Base-by-base conservation (phyloP, 2,888 invertebrate genomes). In the Tholera decimalis region DNA sequence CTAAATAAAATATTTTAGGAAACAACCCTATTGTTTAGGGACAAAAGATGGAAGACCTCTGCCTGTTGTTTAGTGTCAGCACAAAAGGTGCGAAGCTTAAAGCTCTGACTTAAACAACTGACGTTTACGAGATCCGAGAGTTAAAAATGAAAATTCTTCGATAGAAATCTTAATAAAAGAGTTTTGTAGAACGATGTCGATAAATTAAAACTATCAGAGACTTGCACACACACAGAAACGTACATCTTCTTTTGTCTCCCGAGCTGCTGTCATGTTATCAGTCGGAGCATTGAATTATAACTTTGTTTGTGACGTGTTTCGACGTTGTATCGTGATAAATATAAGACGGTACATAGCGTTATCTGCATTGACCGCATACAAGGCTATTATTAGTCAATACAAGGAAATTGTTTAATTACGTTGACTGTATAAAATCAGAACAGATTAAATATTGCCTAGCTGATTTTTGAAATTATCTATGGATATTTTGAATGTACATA, bases 361-460 rank as follows among this genome's bases (percentile, higher is more conserved):
- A 87, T 88, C 84, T 72, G 47, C 64, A 70, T 56, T 80, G 85
- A 85, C 87, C 83, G 83, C 80, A 85, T 84, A 82, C 83, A 83
- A 84, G 53, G 64, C 72, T 77, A 64, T 77, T 55, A 77, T 56
- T 77, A 74, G 75, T 71, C 59, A 79, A 72, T 66, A 59, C 63
- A 50, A 56, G 46, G 55, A 75, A 66, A 65, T 54, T 51, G 20
- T 49, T 53, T 58, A 37, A 73, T 62, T 55, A 62, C 49, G 50
- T 33, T 11, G 28, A 51, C n/a, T n/a, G n/a, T n/a, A n/a, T n/a
- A n/a, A n/a, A n/a, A n/a, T n/a, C n/a, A n/a, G n/a, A n/a, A n/a
- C n/a, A n/a, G n/a, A n/a, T n/a, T n/a, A n/a, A n/a, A n/a, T n/a
- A n/a, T n/a, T n/a, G n/a, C n/a, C n/a, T n/a, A n/a, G n/a, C n/a